Evolutionary conservation across 2,888 invertebrate species (phyloP).

Genomic region (Pterostichus niger): DNA sequence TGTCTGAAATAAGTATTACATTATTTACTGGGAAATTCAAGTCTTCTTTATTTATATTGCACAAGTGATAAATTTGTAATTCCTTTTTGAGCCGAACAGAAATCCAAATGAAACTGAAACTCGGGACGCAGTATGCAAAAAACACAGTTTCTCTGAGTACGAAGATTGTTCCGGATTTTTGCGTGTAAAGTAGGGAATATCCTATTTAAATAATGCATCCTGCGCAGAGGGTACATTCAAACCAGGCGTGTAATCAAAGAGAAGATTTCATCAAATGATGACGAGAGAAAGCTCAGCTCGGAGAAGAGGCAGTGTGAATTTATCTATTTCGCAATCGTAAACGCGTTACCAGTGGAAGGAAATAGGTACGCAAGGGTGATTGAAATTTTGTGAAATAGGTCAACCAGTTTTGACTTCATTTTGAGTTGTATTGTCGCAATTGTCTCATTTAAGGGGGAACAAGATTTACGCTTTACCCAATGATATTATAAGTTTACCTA

Average conservation of each 20-base stretch:
- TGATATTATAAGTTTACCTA: too few species aligned
- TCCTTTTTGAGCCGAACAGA: slow-evolving; percentile 11
- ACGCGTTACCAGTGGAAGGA: slow-evolving; percentile 18
- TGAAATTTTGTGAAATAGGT: slow-evolving; percentile 15
- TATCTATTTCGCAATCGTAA: slow-evolving; percentile 34
- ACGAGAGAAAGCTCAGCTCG: slow-evolving; percentile 22
- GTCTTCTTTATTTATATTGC: slow-evolving; percentile 62
- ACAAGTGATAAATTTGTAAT: slow-evolving; percentile 60
- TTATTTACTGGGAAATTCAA: slow-evolving; percentile 46
- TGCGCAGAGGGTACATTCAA: slow-evolving; percentile 39
- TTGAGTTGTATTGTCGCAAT: not conserved
- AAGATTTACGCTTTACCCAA: too few species aligned
- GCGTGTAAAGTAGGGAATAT: slow-evolving; percentile 57
- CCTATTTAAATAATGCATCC: slow-evolving; percentile 58
- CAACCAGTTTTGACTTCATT: slow-evolving; percentile 17
- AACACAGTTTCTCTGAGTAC: not conserved
- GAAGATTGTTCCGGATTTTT: slow-evolving; percentile 47
- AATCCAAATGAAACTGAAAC: slow-evolving; percentile 13
- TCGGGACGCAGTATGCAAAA: not conserved
- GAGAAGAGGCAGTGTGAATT: slow-evolving; percentile 44
- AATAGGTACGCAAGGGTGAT: slow-evolving; percentile 26
- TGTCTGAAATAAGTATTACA: slow-evolving; percentile 21
- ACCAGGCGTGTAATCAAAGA: slow-evolving; percentile 63
- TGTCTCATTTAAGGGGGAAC: not conserved
- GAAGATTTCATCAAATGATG: slow-evolving; percentile 57